Percentiles rank a stretch among this genome's conserved stretches.
Evolutionary conservation across 2,888 invertebrate genomes (phyloP).

Genomic region (Dorcus hopei): DNA sequence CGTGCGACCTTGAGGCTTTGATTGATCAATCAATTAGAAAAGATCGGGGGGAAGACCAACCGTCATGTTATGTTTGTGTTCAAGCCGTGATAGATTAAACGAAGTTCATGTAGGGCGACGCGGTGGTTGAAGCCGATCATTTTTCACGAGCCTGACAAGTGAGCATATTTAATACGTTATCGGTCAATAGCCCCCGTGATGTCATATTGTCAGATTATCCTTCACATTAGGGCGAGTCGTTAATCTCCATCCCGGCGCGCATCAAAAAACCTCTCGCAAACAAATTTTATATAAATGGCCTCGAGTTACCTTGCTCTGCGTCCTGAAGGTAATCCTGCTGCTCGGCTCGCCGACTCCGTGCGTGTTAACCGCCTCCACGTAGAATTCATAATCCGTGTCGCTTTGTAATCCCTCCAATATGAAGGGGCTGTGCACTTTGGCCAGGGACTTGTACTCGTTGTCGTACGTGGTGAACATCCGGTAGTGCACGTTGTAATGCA

Average conservation of each 20-base stretch:
- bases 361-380: slow-evolving; percentile 73
- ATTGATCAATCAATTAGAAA: not conserved
- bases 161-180: no score
- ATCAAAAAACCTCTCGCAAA: no score
- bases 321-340: slow-evolving; percentile 71
- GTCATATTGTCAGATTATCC: no score
- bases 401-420: slow-evolving; percentile 72
- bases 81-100: no score
- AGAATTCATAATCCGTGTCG: slow-evolving; percentile 76
- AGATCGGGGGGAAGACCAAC: not conserved
- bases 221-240: no score
- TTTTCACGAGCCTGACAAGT: no score
- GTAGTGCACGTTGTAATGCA: slow-evolving; percentile 50
- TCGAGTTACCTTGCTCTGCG: slow-evolving; percentile 61
- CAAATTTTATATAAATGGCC: no score
- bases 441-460: slow-evolving; percentile 44
- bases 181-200: no score
- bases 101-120: no score
- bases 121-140: no score
- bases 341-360: slow-evolving; percentile 78
- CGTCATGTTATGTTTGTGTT: no score
- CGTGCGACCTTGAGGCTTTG: not conserved
- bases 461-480: slow-evolving; percentile 43
- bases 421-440: slow-evolving; percentile 63
- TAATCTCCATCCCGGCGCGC: no score